Conservation (phyloP, 1,140 invertebrate species). For the Ceratosolen fusciceps region DNA sequence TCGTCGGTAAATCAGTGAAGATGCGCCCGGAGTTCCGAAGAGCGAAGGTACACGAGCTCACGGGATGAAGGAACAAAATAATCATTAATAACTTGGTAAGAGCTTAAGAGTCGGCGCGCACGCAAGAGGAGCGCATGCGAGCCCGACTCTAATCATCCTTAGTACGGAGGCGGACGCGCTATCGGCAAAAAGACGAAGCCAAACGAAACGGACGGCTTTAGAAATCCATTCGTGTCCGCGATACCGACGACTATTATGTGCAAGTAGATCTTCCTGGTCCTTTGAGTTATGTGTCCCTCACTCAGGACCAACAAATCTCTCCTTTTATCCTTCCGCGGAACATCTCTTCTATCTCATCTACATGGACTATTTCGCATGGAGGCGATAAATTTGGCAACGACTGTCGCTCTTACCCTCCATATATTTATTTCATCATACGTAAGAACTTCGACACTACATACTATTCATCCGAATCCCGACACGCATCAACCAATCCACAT, state of each 20-base stretch:
- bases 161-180: neutral
- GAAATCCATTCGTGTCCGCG: neutral
- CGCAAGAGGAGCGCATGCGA: slow-evolving; percentile 23
- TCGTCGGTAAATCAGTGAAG: slow-evolving; percentile 34
- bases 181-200: neutral
- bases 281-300: slow-evolving; percentile 62
- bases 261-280: slow-evolving; percentile 19
- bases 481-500: too few species aligned
- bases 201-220: neutral
- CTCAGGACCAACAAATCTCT: slow-evolving; percentile 63
- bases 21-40: neutral
- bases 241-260: neutral
- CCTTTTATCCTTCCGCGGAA: neutral
- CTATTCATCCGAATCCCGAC: too few species aligned
- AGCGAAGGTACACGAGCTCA: neutral
- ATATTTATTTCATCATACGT: too few species aligned
- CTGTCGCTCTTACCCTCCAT: neutral
- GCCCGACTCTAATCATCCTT: slow-evolving; percentile 16
- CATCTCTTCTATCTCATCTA: neutral
- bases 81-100: slow-evolving; percentile 39
- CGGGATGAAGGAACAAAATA: slow-evolving; percentile 26
- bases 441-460: too few species aligned
- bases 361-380: neutral
- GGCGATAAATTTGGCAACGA: neutral
- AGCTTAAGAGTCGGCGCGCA: slow-evolving; percentile 35